Evolutionary conservation across 2,888 invertebrate species (phyloP), one percentile per base, ranked within the genome.

Genomic region (Drymonia ruficornis): DNA sequence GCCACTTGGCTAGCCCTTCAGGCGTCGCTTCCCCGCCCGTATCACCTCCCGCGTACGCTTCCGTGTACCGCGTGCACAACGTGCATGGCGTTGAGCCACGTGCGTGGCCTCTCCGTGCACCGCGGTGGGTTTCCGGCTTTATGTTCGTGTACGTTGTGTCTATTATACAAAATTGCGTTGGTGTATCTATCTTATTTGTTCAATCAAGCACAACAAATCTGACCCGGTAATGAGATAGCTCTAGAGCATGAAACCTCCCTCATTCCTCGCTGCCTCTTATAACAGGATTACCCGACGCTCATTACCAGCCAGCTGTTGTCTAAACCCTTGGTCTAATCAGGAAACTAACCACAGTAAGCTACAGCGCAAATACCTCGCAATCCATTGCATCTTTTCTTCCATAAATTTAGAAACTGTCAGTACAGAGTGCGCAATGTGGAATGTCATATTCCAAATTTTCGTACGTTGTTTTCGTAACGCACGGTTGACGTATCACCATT

Each of bases 201-300:
- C n/a, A n/a, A 36, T 42, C 43, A 49, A 56, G 58, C 18, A 59
- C 45, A 61, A 67, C 60, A 55, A 51, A 57, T 34, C 19, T 34
- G 43, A 50, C 48, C 9, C 7, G 19, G 50, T 63, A 63, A 67
- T 58, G 61, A 58, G 68, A 70, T 59, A 61, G 65, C 58, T 67
- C 38, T 50, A 9, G 50, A 57, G 70, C 53, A 61, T 58, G 42
- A 50, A 28, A 51, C 53, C 36, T 61, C 56, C 56, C 50, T 55
- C 55, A 55, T 70, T 61, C 55, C 34, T 38, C 16, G 16, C 19
- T 54, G 40, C 29, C 31, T 5, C 47, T 13, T 53, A 18, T 68
- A 55, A 61, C 56, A 56, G 53, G 55, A 67, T 64, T 64, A 63
- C 34, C 31, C 18, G 44, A 31, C 57, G 49, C 43, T 56, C 51